phyloP scores from a whole-genome alignment of 2,113 vertebrate genomes.

The Cryptoleucopteryx plumbea region DNA sequence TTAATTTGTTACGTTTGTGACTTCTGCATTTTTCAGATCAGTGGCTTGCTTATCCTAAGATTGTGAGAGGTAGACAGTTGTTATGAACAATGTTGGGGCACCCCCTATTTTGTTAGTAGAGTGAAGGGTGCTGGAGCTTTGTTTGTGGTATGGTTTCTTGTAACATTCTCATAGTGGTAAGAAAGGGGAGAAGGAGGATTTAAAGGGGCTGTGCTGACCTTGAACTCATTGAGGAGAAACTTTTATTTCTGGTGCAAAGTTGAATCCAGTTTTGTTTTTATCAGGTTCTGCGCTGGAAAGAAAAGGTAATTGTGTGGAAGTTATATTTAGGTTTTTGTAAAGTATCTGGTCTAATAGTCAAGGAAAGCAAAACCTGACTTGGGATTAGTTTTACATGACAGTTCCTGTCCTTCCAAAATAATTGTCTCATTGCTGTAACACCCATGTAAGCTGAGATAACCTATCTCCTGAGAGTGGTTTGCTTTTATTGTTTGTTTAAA shows the following conservation, averaged over 20 bases:
- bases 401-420: not conserved
- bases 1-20: not conserved
- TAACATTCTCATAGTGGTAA: not conserved
- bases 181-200: not conserved
- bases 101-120: not conserved
- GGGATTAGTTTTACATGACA: not conserved
- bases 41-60: not conserved
- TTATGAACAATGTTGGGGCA: not conserved
- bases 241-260: not conserved
- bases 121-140: not conserved
- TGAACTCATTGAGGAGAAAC: not conserved
- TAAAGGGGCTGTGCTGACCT: not conserved
- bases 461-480: not conserved
- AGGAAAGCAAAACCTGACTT: not conserved
- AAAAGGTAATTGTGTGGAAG: not conserved
- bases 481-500: not conserved
- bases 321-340: not conserved
- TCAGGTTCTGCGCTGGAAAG: not conserved
- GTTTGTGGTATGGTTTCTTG: accelerated
- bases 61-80: not conserved
- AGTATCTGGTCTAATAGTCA: not conserved
- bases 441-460: not conserved
- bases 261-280: not conserved
- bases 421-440: not conserved
- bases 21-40: not conserved